A percentile compares a stretch with the other conserved stretches of the same genome.
Evolutionary conservation across 2,113 vertebrate species (phyloP).

Genomic region (Sebastes schlegelii): DNA sequence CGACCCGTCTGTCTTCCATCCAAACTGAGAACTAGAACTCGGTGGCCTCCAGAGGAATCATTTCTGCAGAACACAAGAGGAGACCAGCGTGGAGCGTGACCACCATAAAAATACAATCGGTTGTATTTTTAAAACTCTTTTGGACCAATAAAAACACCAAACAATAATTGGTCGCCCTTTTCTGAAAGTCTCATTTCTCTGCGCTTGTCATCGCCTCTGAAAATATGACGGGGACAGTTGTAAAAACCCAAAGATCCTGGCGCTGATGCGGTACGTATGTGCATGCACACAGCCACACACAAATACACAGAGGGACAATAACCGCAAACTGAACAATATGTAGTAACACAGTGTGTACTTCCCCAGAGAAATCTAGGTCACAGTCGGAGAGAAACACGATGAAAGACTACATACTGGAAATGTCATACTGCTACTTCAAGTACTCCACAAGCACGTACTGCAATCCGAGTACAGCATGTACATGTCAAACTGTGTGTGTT

Average conservation of each 20-base stretch:
- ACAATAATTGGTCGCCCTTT: slow-evolving; percentile 63
- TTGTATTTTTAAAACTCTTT: slow-evolving; percentile 74
- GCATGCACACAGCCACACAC: background rate
- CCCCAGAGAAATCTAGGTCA: slow-evolving; percentile 73
- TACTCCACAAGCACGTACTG: slow-evolving; percentile 22
- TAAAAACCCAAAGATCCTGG: slow-evolving; percentile 64
- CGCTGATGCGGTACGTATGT: background rate
- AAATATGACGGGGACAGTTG: slow-evolving; percentile 68
- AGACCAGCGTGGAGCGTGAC: slow-evolving; percentile 67
- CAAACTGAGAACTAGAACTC: slow-evolving; percentile 71
- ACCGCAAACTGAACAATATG: slow-evolving; percentile 61
- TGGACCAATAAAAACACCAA: slow-evolving; percentile 78
- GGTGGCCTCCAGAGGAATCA: slow-evolving; percentile 64
- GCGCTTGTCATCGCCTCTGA: slow-evolving; percentile 70
- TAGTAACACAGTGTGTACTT: slow-evolving; percentile 46
- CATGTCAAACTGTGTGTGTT: slow-evolving; percentile 14
- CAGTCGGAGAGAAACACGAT: slow-evolving; percentile 45
- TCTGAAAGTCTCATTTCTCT: slow-evolving; percentile 56
- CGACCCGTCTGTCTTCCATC: slow-evolving; percentile 69
- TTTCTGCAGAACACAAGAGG: slow-evolving; percentile 71
- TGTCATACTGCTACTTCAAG: slow-evolving; percentile 33
- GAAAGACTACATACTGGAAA: slow-evolving; percentile 48
- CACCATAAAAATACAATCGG: slow-evolving; percentile 73
- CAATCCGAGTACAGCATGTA: slow-evolving; percentile 41
- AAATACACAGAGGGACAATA: slow-evolving; percentile 31